These are phyloP conservation scores for Dinomys branickii DNA, from an alignment of 2,113 vertebrate genomes.

Conservation along the genomic window DNA sequence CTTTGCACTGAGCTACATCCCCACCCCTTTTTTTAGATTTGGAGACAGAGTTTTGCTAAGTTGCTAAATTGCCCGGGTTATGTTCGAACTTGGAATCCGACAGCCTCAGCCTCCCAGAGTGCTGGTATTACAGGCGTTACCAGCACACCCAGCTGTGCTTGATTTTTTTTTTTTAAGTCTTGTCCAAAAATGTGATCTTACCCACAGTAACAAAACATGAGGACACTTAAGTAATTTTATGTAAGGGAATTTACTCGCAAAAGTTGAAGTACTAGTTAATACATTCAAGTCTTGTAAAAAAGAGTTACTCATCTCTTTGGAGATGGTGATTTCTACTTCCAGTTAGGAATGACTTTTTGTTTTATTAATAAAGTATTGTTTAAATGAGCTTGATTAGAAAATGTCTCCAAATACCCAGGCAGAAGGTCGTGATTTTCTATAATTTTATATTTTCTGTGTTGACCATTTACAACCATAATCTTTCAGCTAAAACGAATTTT, in stretches of 20 bases:
- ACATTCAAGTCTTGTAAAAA: slow-evolving; percentile 3
- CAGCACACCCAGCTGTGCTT: neutral
- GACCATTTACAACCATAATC: slow-evolving; percentile 26
- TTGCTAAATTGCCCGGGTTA: neutral
- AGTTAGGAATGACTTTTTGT: slow-evolving; percentile 35
- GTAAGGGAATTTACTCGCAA: neutral
- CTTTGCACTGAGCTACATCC: neutral
- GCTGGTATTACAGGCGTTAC: neutral
- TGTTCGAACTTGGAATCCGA: neutral
- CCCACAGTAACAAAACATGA: neutral
- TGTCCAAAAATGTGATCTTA: slow-evolving; percentile 47
- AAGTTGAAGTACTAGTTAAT: neutral
- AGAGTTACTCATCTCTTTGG: neutral
- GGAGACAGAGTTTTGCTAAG: neutral
- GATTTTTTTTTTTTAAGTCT: neutral
- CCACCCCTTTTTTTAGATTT: neutral
- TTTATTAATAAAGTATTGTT: slow-evolving; percentile 43
- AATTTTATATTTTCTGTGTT: slow-evolving; percentile 42
- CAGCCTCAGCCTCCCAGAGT: neutral
- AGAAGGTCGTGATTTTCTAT: neutral
- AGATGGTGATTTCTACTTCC: neutral
- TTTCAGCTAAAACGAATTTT: slow-evolving; percentile 30
- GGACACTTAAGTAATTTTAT: slow-evolving; percentile 26
- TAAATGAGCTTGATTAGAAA: slow-evolving; percentile 55
- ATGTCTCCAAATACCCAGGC: slow-evolving; percentile 39